Percentiles rank a stretch among this genome's conserved stretches.
These are phyloP conservation scores for Paramuricea clavata DNA, from an alignment of 92 coral and sea anemone species.

Conservation along the genomic window DNA sequence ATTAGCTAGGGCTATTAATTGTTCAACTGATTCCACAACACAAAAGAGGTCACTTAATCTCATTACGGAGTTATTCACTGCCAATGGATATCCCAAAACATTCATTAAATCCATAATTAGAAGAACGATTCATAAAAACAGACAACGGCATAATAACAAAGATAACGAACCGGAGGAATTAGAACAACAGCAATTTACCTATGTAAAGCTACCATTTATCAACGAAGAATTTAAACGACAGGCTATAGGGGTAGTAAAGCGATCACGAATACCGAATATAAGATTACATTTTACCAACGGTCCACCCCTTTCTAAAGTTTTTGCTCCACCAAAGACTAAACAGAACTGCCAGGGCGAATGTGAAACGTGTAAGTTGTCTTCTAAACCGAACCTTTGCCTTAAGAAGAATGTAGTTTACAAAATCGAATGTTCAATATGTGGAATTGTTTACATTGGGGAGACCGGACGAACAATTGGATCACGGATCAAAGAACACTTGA, in stretches of 20 bases:
- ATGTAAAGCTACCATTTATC: constrained; percentile 37
- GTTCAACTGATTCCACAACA: background rate
- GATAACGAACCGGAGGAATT: background rate
- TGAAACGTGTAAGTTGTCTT: constrained; percentile 35
- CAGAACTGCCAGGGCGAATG: constrained; percentile 41
- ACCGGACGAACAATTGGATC: too few species aligned
- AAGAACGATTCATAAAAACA: background rate
- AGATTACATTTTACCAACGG: constrained; percentile 40
- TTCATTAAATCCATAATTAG: constrained; percentile 15
- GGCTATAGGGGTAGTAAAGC: constrained; percentile 14
- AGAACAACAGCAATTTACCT: background rate
- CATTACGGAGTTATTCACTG: background rate
- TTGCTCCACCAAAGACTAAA: constrained; percentile 52
- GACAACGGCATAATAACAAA: background rate
- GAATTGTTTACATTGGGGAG: too few species aligned
- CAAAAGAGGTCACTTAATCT: background rate
- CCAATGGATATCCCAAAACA: constrained; percentile 25
- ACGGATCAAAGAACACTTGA: too few species aligned
- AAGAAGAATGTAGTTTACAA: too few species aligned
- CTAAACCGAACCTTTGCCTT: constrained; percentile 34
- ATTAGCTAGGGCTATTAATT: background rate
- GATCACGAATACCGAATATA: constrained; percentile 48
- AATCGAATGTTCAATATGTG: too few species aligned
- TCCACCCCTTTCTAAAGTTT: constrained; percentile 36
- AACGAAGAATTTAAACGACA: constrained; percentile 44